Percentiles rank a stretch among this genome's conserved stretches.
Conservation (phyloP, 1,140 invertebrate genomes). For the Ceratoteleas bidentatus region DNA sequence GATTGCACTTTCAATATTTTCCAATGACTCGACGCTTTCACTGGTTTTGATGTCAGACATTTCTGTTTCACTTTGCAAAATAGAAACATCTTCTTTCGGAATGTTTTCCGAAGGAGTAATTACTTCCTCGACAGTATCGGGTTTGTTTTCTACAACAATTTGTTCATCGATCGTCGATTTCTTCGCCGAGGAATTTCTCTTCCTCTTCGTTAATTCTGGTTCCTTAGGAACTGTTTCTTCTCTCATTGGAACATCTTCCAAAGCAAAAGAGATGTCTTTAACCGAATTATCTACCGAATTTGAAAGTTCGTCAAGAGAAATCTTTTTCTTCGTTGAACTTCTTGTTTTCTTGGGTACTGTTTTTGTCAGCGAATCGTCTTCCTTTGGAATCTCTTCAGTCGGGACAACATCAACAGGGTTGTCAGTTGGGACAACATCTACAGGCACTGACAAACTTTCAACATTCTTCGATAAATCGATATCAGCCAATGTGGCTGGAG, state of each 20-base stretch:
- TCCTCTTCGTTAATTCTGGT: neutral
- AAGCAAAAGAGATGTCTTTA: neutral
- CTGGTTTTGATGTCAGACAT: too few relatives aligned
- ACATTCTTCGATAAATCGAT: neutral
- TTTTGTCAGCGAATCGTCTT: neutral
- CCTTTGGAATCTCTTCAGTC: neutral
- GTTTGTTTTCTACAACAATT: too few relatives aligned
- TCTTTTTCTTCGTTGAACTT: constrained; percentile 5
- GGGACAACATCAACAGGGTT: too few relatives aligned
- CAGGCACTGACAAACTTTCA: neutral
- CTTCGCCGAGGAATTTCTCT: neutral
- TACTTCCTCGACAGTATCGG: neutral
- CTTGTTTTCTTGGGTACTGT: neutral
- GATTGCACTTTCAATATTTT: neutral
- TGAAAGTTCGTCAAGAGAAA: constrained; percentile 13
- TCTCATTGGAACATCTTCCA: neutral
- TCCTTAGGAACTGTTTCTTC: neutral
- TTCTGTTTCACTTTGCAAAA: too few relatives aligned
- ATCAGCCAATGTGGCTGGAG: neutral
- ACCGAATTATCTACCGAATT: neutral
- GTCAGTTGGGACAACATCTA: too few relatives aligned
- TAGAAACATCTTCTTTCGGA: neutral
- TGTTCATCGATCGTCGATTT: neutral
- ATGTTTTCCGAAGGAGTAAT: neutral
- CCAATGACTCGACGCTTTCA: neutral